Evolutionary conservation across 2,113 vertebrate species (phyloP).

Genomic region (Melanocharis versteri): DNA sequence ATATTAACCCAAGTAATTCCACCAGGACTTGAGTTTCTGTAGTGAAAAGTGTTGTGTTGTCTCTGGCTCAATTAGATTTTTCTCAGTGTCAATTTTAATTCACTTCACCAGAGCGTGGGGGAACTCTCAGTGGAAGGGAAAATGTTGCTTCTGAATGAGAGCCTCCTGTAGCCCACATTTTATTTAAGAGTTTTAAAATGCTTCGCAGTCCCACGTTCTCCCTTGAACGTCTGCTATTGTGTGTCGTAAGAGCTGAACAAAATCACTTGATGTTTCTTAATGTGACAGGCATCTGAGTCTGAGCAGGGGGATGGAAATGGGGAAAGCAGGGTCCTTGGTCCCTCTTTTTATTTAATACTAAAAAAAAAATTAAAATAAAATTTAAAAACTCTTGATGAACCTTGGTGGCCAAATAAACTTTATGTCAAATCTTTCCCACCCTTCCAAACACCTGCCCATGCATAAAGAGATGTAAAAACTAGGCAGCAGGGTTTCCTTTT

Average conservation of each 20-base stretch:
- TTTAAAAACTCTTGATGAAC: neutral
- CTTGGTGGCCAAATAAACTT: neutral
- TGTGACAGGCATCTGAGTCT: neutral
- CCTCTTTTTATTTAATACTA: neutral
- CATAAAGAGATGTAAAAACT: neutral
- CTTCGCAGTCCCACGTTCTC: neutral
- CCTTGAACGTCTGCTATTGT: neutral
- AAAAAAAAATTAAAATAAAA: too few relatives aligned
- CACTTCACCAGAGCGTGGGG: neutral
- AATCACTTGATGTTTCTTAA: neutral
- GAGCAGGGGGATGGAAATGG: neutral
- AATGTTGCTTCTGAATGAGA: slow-evolving; percentile 26
- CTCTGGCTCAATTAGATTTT: slow-evolving; percentile 62
- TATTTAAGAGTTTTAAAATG: slow-evolving; percentile 20
- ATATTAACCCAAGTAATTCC: slow-evolving; percentile 41
- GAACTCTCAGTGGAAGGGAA: slow-evolving; percentile 34
- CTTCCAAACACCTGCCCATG: neutral
- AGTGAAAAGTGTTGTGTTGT: slow-evolving; percentile 55
- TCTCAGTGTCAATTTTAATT: slow-evolving; percentile 64
- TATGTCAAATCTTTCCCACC: neutral
- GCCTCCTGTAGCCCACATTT: neutral
- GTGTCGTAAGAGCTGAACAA: neutral
- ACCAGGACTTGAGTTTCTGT: slow-evolving; percentile 9
- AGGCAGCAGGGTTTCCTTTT: neutral
- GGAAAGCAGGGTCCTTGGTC: neutral